Evolutionary conservation across 23 tunicate species (phyloP), one percentile per base, ranked within the genome.

Genomic region (Diplosoma virens): DNA sequence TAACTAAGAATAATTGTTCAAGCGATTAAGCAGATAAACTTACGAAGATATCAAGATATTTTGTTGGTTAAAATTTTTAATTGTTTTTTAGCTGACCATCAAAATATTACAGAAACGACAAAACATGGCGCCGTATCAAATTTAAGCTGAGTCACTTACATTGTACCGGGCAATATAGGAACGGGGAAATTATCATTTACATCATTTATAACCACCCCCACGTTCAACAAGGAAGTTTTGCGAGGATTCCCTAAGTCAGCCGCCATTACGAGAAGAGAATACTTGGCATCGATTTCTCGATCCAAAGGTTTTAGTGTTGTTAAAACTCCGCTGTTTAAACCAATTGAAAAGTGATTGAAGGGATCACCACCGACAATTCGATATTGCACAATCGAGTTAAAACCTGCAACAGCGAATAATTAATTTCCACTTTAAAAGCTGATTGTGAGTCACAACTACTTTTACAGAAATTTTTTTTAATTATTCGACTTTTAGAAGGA

Each of bases 371-470:
- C 71, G 6, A 84, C 72, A 26, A 90, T 79, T 24, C 46, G 16
- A 65, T 90, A 90, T 33, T 90, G 81, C n/a, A 88, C 75, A 29
- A 65, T 47, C 11, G 74, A 66, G 64, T 88, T 82, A 18, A 82
- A 70, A 34, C 84, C 95, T 88, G 71, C 16, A 53, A 20, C 52
- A 33, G 54, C 50, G 11, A 41, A 41, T 41, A 7, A n/a, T n/a
- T n/a, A n/a, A n/a, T n/a, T n/a, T n/a, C n/a, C n/a, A n/a, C n/a
- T n/a, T n/a, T n/a, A n/a, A n/a, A n/a, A n/a, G n/a, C n/a, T n/a
- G n/a, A n/a, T n/a, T n/a, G n/a, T n/a, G n/a, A n/a, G n/a, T n/a
- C n/a, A n/a, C n/a, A n/a, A n/a, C n/a, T n/a, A n/a, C n/a, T n/a
- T n/a, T n/a, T n/a, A n/a, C n/a, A n/a, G n/a, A n/a, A n/a, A n/a